Evolutionary conservation across 2,797 vertebrate genomes (phyloP), one percentile per base, ranked within the genome.

Genomic region (Galago senegalensis): DNA sequence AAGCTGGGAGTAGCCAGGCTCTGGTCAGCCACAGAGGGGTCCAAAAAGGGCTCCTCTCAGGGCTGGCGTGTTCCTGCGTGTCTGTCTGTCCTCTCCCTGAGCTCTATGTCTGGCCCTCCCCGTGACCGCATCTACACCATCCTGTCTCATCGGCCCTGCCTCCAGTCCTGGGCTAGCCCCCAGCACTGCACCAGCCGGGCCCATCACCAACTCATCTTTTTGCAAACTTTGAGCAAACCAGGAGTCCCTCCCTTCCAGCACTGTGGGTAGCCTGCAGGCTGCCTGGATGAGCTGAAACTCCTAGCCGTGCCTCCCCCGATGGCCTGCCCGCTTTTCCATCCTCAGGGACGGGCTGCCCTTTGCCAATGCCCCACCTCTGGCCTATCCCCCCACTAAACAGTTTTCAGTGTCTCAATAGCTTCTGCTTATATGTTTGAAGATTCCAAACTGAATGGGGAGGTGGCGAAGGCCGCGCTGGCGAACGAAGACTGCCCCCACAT

Each of bases 401-500:
- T 99, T 98, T 98, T 98, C 98, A 98, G 99, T 99, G 98, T 99
- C 98, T 99, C 99, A 99, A 99, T 99, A 98, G 98, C 98, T 99
- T 99, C 98, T 99, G 99, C 98, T 99, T 99, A 98, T 99, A 99
- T 99, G 99, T 99, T 99, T 99, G 98, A 99, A 99, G 99, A 99
- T 99, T 99, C 99, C 98, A 99, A 99, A 99, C 99, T 99, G 98
- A 99, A 99, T 93, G 99, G 99, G 91, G 99, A 99, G 98, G 99
- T 99, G 97, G 99, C 99, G 98, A 99, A 99, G 94, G 99, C 99
- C 96, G 99, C 99, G 97, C 99, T 99, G 99, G 99, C 99, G 98
- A 99, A 99, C 85, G 99, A 99, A 99, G 99, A 99, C 98, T 99
- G 99, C 98, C 99, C 99, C 98, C 99, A 99, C 98, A 99, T 99